These are phyloP conservation scores for Cremastobaeus sp. DNA, from an alignment of 2,888 invertebrate species.

Conservation along the genomic window DNA sequence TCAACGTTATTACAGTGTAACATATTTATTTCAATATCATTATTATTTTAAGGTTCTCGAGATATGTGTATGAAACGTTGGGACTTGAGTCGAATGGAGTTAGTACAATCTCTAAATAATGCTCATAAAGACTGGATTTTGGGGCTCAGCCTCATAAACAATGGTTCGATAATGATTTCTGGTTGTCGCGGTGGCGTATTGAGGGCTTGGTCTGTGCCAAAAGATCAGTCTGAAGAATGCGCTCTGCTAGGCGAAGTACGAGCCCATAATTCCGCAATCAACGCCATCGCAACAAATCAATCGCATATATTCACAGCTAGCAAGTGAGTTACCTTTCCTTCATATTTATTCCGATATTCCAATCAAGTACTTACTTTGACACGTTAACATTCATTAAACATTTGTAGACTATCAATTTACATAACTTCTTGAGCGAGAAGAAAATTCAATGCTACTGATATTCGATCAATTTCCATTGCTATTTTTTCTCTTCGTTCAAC, in stretches of 20 bases:
- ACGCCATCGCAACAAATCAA: slow-evolving; percentile 83
- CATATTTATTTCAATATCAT: too few relatives aligned
- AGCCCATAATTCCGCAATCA: slow-evolving; percentile 84
- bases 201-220: slow-evolving; percentile 84
- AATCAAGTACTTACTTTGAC: background rate
- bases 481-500: background rate
- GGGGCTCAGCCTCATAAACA: slow-evolving; percentile 82
- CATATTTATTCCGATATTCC: background rate
- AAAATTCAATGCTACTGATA: background rate
- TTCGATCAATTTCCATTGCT: background rate
- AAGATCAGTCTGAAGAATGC: slow-evolving; percentile 82
- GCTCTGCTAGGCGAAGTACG: slow-evolving; percentile 83
- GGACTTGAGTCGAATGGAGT: slow-evolving; percentile 83
- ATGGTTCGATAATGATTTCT: slow-evolving; percentile 82
- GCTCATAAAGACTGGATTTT: slow-evolving; percentile 94
- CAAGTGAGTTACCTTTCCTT: slow-evolving; percentile 82
- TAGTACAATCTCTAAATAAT: slow-evolving; percentile 85
- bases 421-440: slow-evolving; percentile 2
- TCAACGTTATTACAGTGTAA: too few relatives aligned
- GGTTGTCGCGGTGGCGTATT: slow-evolving; percentile 88
- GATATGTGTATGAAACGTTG: slow-evolving; percentile 93
- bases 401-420: slow-evolving; percentile 24
- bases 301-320: slow-evolving; percentile 88
- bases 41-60: slow-evolving; percentile 86
- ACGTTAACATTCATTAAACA: background rate